These are phyloP conservation scores for Artemisiospiza belli DNA, from an alignment of 2,113 vertebrate genomes.

Conservation along the genomic window DNA sequence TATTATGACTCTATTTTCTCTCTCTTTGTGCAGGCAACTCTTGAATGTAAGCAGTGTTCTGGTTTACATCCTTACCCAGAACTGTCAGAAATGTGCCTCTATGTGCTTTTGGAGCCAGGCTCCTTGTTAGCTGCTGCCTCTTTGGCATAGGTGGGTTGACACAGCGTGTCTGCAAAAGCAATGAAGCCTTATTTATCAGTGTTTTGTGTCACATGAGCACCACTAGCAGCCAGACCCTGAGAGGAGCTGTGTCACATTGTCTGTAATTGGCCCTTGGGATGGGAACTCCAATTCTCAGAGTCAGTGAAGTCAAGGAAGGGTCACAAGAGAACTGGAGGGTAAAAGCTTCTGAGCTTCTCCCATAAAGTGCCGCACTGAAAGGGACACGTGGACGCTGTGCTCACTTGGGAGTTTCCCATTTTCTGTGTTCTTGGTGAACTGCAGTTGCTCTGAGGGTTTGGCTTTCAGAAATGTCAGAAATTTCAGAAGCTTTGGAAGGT, in stretches of 20 bases:
- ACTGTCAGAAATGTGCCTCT: not conserved
- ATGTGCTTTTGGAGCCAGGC: not conserved
- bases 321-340: not conserved
- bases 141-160: not conserved
- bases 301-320: not conserved
- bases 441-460: not conserved
- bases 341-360: not conserved
- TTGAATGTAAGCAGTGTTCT: not conserved
- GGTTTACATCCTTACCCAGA: not conserved
- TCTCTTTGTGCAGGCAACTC: not conserved
- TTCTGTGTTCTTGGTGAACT: not conserved
- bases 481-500: constrained; percentile 10
- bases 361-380: not conserved
- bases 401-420: not conserved
- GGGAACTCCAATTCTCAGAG: not conserved
- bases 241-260: not conserved
- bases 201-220: not conserved
- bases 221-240: not conserved
- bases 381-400: not conserved
- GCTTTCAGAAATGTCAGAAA: constrained; percentile 18
- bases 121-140: not conserved
- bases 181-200: not conserved
- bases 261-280: not conserved
- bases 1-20: not conserved
- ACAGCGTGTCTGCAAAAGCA: not conserved